A percentile compares a stretch with the other conserved stretches of the same genome.
These are phyloP conservation scores for Spodoptera picta DNA, from an alignment of 2,888 invertebrate species.

Conservation along the genomic window DNA sequence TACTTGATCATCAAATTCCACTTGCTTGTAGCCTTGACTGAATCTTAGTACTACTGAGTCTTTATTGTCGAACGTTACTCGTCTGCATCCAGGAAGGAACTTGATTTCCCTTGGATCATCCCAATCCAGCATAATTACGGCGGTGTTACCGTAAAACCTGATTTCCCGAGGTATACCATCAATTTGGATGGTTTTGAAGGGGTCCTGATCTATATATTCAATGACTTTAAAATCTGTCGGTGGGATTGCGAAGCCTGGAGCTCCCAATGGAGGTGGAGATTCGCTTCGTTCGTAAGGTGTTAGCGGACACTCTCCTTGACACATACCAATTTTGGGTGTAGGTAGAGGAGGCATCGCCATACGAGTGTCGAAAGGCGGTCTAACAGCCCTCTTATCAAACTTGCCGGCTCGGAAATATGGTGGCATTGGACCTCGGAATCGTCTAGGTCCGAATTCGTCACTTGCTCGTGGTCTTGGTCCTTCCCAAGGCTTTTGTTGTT, in stretches of 20 bases:
- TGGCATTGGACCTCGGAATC: conserved; percentile 74
- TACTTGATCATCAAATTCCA: conserved; percentile 91
- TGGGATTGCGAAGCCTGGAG: conserved; percentile 76
- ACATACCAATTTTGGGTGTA: conserved; percentile 76
- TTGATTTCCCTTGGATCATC: conserved; percentile 95
- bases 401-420: conserved; percentile 73
- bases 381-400: conserved; percentile 72
- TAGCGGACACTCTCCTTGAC: conserved; percentile 77
- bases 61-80: conserved; percentile 93
- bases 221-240: conserved; percentile 77
- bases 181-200: conserved; percentile 94
- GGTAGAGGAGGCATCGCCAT: conserved; percentile 72
- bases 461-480: conserved; percentile 72
- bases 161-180: conserved; percentile 94
- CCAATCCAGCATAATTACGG: conserved; percentile 95
- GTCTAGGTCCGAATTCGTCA: conserved; percentile 75
- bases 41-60: conserved; percentile 90
- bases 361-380: conserved; percentile 72
- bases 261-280: conserved; percentile 79
- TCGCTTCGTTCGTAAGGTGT: conserved; percentile 72
- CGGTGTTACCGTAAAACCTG: conserved; percentile 95
- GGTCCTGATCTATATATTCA: conserved; percentile 88
- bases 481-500: conserved; percentile 72
- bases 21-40: conserved; percentile 92
- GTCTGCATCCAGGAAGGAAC: conserved; percentile 93